Base-by-base conservation (phyloP, 1,140 invertebrate genomes). In the Microplitis demolitor region DNA sequence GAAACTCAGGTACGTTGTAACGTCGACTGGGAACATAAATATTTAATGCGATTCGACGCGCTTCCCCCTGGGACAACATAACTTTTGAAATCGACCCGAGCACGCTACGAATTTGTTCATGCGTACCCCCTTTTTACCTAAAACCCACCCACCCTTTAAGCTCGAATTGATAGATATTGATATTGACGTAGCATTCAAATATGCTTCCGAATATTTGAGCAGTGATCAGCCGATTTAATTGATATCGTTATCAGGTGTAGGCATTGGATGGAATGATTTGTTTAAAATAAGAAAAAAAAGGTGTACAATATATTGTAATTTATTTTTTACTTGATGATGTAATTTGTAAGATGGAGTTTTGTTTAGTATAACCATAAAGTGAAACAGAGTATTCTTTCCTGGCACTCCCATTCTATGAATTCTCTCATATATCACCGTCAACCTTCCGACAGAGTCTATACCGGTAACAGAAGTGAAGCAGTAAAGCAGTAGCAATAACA, bases 1-100 rank as follows among this genome's bases (percentile, higher is more conserved):
- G 6, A 56, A 62, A 62, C 62, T 45, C 66, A 67, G 66, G 66
- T 67, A 67, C 66, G 3, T 45, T 45, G 9, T 24, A 24, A 58
- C 31, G 13, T 53, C 33, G 66, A 35, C 51, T 50, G 53, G 50
- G 50, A 64, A 66, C 74, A 76, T 76, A 70, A 76, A 76, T 76
- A 73, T 76, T 76, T 73, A 73, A 76, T 73, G 63, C 68, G 62
- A 76, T 76, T 76, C 71, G 74, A 73, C 74, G 71, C 71, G 71
- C 58, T 60, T 71, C 56, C 64, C 71, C 71, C 63, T 71, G 50
- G 72, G 72, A 63, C 68, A 68, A 74, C 67, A 69, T 74, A 74
- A 74, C 72, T 74, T 74, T 69, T 58, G 67, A 56, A 74, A 74
- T 74, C 72, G 72, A 56, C 31, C 16, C 16, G 31, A 34, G 31